These are phyloP conservation scores for Neodiprion fabricii DNA, from an alignment of 1,140 invertebrate species.

Conservation along the genomic window DNA sequence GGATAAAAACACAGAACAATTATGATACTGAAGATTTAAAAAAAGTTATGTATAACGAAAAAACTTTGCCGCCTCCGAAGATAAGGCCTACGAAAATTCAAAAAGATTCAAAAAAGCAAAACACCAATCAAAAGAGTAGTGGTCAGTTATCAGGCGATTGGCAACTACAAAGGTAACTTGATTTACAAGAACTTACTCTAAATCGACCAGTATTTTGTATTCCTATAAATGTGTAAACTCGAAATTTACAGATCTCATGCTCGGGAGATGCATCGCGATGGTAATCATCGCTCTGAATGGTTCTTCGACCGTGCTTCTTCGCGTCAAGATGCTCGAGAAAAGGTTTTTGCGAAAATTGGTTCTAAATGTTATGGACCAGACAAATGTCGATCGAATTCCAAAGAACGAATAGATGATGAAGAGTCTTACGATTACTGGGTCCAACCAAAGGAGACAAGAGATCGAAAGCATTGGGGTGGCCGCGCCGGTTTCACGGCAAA, in stretches of 20 bases:
- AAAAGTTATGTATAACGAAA: neutral
- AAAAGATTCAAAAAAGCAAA: constrained; percentile 23
- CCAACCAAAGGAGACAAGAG: neutral
- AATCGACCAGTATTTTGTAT: constrained; percentile 12
- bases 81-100: constrained; percentile 10
- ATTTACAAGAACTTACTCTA: constrained; percentile 4
- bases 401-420: neutral
- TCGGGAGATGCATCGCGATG: constrained; percentile 8
- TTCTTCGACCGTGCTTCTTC: constrained; percentile 8
- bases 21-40: neutral
- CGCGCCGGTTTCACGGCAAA: constrained; percentile 1
- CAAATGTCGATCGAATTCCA: neutral
- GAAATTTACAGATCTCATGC: constrained; percentile 21
- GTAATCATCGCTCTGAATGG: constrained; percentile 9
- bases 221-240: constrained; percentile 18
- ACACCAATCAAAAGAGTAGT: constrained; percentile 10
- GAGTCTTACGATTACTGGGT: constrained; percentile 1
- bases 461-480: neutral
- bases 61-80: neutral
- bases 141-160: constrained; percentile 23
- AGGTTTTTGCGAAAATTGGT: neutral
- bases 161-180: constrained; percentile 25
- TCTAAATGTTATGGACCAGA: neutral
- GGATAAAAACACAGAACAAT: constrained; percentile 17
- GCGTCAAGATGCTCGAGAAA: constrained; percentile 7